Percentiles rank a stretch among this genome's conserved stretches.
phyloP scores from a whole-genome alignment of 2,797 vertebrate species.

The Brotula barbata region DNA sequence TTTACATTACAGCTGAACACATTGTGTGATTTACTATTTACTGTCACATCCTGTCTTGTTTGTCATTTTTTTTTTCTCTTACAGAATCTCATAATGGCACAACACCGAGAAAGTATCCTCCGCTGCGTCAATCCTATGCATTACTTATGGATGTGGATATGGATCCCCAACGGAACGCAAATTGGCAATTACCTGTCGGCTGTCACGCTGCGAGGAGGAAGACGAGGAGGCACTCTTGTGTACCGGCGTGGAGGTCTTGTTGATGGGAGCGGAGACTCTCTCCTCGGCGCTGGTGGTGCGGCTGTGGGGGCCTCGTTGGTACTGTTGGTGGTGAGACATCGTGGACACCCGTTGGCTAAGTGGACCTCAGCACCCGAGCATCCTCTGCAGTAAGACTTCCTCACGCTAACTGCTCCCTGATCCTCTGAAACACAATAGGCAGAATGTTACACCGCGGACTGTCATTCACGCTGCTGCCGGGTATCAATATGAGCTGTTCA shows the following conservation, averaged over 20 bases:
- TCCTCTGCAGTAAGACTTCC: constrained; percentile 54
- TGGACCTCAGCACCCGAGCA: constrained; percentile 66
- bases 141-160: no score
- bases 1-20: constrained; percentile 12
- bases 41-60: constrained; percentile 11
- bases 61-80: constrained; percentile 17
- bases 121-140: background rate
- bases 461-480: background rate
- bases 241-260: constrained; percentile 90
- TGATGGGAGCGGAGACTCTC: constrained; percentile 83
- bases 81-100: constrained; percentile 18
- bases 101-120: constrained; percentile 9
- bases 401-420: constrained; percentile 44
- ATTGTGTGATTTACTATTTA: constrained; percentile 21
- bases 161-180: background rate
- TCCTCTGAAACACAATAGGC: constrained; percentile 68
- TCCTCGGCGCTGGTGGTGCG: constrained; percentile 94
- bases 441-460: constrained; percentile 25
- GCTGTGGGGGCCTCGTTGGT: constrained; percentile 73
- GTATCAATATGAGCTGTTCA: background rate
- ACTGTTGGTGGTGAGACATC: constrained; percentile 78
- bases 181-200: constrained; percentile 88
- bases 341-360: constrained; percentile 42
- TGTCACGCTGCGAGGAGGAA: constrained; percentile 92
- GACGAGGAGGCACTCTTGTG: constrained; percentile 96